Evolutionary conservation across 2,113 vertebrate genomes (phyloP), one percentile per base, ranked within the genome.

Genomic region (Oncorhynchus gorbuscha): DNA sequence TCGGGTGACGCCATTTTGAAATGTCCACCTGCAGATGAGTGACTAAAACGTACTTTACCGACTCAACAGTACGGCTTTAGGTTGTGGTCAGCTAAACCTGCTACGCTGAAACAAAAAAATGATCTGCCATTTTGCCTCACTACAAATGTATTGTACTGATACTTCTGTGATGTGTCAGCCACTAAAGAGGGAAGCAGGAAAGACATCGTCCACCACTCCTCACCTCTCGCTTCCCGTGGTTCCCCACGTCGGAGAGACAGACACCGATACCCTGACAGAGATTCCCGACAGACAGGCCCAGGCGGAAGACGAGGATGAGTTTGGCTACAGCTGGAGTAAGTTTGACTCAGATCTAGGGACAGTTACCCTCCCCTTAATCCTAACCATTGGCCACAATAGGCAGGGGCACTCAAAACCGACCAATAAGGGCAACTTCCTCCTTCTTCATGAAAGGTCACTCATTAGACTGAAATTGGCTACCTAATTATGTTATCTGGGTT

Each of bases 311-410:
- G 94, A 94, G 81, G 97, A 97, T 85, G 97, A 98, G 87, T 98
- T 96, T 6, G 95, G 96, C 80, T 97, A 96, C 89, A 98, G 90
- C 86, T 98, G 97, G 96, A 95, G 98, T 99, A 93, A 95, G 97
- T 97, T 81, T 62, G n/a, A 11, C 64, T 69, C 35, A 65, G 11
- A 26, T 9, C 22, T 65, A 22, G 26, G 30, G 28, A 13, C 28
- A 71, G 12, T 12, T n/a, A 62, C n/a, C 59, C n/a, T 22, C n/a
- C n/a, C 20, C 55, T 58, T 45, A 12, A 45, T 45, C 14, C 16
- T 20, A 14, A 4, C 16, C 7, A 58, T 58, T 58, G 51, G 3
- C 18, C 51, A 18, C 51, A 58, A 13, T 18, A 58, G 13, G 51
- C 13, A 16, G 51, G 51, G 16, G 16, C 39, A 45, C 39, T 45